Conservation (phyloP, 2,113 vertebrate genomes). For the Megaceryle maxima region DNA sequence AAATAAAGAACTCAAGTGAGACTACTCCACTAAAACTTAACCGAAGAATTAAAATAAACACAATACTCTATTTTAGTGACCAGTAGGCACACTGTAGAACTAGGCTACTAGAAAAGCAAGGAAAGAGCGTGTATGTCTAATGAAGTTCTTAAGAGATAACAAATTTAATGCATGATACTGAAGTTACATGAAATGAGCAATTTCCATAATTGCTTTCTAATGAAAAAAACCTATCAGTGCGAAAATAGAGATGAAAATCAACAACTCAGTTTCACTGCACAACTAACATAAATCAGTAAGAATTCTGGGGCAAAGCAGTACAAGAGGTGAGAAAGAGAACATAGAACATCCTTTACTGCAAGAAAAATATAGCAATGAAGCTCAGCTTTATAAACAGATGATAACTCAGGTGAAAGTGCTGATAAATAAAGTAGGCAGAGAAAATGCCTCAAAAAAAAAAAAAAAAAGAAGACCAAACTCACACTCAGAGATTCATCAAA, state of each 20-base stretch:
- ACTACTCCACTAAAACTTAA: not conserved
- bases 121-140: not conserved
- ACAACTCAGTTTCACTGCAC: not conserved
- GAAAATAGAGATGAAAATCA: not conserved
- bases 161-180: not conserved
- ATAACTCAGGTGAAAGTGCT: not conserved
- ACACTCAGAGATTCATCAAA: slow-evolving; percentile 96
- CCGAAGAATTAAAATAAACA: not conserved
- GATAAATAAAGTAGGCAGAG: not conserved
- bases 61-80: not conserved
- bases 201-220: not conserved
- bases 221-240: not conserved
- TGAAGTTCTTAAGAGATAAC: not conserved
- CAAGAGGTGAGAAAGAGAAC: not conserved
- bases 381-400: not conserved
- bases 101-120: not conserved
- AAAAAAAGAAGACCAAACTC: slow-evolving; percentile 61
- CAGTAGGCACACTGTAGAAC: not conserved
- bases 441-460: not conserved
- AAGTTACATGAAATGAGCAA: not conserved
- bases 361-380: not conserved
- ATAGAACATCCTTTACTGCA: not conserved
- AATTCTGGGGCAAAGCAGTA: not conserved
- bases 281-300: not conserved
- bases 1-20: not conserved